Conservation (phyloP, 2,797 vertebrate species). For the Phalanger gymnotis region DNA sequence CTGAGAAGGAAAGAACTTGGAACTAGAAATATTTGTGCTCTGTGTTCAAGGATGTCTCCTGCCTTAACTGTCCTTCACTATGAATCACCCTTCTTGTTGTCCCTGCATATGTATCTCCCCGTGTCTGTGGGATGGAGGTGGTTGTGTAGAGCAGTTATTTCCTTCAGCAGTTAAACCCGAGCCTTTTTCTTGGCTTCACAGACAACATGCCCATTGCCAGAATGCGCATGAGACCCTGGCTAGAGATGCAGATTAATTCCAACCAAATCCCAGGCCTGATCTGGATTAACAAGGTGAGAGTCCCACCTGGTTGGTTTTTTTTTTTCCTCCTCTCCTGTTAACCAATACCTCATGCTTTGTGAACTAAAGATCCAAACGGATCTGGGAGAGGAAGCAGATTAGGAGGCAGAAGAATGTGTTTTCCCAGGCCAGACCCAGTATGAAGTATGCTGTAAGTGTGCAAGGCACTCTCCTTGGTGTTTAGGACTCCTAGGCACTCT, state of each 20-base stretch:
- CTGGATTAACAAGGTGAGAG: slow-evolving; percentile 88
- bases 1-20: neutral
- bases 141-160: neutral
- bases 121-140: neutral
- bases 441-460: neutral
- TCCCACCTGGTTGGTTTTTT: slow-evolving; percentile 11
- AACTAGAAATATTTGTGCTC: slow-evolving; percentile 11
- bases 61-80: neutral
- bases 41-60: neutral
- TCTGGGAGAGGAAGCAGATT: slow-evolving; percentile 47
- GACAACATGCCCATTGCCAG: slow-evolving; percentile 86
- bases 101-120: neutral
- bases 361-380: slow-evolving; percentile 42
- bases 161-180: slow-evolving; percentile 44
- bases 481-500: neutral
- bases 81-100: neutral
- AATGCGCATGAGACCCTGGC: slow-evolving; percentile 89
- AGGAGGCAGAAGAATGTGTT: slow-evolving; percentile 44
- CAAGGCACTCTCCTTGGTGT: neutral
- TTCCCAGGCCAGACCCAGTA: slow-evolving; percentile 10
- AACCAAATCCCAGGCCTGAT: slow-evolving; percentile 86
- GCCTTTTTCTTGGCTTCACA: slow-evolving; percentile 62
- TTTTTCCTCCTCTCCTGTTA: slow-evolving; percentile 51
- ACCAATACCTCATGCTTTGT: neutral
- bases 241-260: slow-evolving; percentile 88